Evolutionary conservation across 2,113 vertebrate species (phyloP).

Genomic region (Puffinus mauretanicus): DNA sequence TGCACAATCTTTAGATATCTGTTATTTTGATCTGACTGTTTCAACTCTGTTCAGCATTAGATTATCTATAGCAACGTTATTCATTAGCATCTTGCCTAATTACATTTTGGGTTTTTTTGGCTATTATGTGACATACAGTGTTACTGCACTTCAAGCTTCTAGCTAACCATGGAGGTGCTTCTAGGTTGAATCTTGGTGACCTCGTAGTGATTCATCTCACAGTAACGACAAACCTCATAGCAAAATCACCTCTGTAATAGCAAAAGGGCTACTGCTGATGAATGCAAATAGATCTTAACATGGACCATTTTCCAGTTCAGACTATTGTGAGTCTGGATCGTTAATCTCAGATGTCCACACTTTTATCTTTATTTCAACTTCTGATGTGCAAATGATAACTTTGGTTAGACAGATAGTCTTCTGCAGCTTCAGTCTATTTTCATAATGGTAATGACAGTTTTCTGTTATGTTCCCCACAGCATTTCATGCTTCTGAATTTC

Average conservation of each 20-base stretch:
- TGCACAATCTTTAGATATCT: neutral
- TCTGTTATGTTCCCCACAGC: neutral
- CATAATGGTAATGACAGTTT: neutral
- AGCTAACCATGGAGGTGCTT: neutral
- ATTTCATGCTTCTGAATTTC: neutral
- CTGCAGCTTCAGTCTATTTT: neutral
- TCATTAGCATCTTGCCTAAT: neutral
- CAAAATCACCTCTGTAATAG: neutral
- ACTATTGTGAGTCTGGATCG: rapidly evolving
- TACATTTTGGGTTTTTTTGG: neutral
- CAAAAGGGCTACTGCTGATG: neutral
- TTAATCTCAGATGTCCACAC: neutral
- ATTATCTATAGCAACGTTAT: neutral
- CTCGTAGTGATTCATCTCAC: neutral
- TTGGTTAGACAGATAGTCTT: neutral
- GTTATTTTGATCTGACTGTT: neutral
- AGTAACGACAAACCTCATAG: neutral
- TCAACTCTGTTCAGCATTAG: neutral
- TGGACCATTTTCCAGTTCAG: neutral
- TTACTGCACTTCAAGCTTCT: neutral
- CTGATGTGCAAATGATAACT: neutral
- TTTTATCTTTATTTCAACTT: neutral
- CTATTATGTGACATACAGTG: neutral
- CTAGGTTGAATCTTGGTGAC: neutral
- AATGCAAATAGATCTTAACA: neutral